Conservation (phyloP, 2,888 invertebrate species). For the Kryphioiulus occultus region DNA sequence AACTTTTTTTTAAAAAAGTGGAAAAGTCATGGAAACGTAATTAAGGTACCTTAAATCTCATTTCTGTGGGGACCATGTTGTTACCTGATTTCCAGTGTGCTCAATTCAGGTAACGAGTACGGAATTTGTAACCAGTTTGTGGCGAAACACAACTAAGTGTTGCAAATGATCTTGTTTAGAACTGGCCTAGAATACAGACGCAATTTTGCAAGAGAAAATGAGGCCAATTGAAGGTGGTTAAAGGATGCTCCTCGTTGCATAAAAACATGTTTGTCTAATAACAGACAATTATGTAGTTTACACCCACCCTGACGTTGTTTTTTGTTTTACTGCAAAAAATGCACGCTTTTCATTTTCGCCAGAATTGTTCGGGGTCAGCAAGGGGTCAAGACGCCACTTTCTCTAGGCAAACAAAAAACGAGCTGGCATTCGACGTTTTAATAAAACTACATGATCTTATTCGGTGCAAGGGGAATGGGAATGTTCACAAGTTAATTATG, state of each 20-base stretch:
- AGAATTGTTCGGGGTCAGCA: background rate
- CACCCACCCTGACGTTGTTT: background rate
- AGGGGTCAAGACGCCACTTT: constrained; percentile 14
- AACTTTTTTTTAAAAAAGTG: too few relatives aligned
- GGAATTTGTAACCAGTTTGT: background rate
- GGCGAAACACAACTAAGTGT: background rate
- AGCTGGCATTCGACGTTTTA: background rate
- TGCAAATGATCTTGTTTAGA: background rate
- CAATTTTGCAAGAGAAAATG: constrained; percentile 14
- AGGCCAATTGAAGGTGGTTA: constrained; percentile 23
- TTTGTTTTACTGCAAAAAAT: background rate
- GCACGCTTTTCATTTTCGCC: background rate
- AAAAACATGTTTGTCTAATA: constrained; percentile 23
- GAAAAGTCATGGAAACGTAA: too few relatives aligned
- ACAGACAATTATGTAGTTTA: background rate
- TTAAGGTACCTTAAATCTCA: too few relatives aligned
- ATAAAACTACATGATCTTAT: background rate
- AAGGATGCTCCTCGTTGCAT: background rate
- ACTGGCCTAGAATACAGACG: background rate
- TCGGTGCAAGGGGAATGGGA: background rate
- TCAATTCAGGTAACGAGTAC: too few relatives aligned
- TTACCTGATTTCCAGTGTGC: too few relatives aligned
- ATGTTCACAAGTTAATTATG: constrained; percentile 23
- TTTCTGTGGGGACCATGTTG: too few relatives aligned
- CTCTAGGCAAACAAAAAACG: background rate